Evolutionary conservation across 2,888 invertebrate species (phyloP), one percentile per base, ranked within the genome.

Genomic region (Amphimallon solstitiale): DNA sequence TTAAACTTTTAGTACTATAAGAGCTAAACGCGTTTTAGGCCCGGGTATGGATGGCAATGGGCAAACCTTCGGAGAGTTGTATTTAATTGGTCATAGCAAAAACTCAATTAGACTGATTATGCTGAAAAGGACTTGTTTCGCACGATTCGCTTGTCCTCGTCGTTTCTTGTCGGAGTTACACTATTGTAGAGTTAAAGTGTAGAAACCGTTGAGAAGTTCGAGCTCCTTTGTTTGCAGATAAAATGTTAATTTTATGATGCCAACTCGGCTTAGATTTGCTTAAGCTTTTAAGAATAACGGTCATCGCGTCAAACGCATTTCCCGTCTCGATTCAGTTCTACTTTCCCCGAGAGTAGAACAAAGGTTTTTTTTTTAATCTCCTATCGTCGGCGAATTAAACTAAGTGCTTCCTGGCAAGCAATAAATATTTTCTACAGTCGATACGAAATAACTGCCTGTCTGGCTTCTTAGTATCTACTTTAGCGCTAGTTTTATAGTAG

Each of bases 161-260:
- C 9, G 46, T 17, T 46, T 46, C 45, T 2, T 10, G 43, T 14
- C 40, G 10, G 29, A 40, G 14, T 12, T 7, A 2, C 43, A n/a
- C 10, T 29, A 6, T 10, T 12, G n/a, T 43, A 29, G 15, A 29
- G 29, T 34, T 14, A 12, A 59, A 43, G 15, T 14, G 29, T 15
- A 6, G 45, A 43, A 59, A 23, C 43, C 40, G 23, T 19, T 19
- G 43, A 14, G 43, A 56, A 23, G 29, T 56, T 40, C 48, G 29
- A 10, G 17, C 51, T 23, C 48, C 67, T 60, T 69, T 68, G 68
- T 70, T 66, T 63, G 37, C 52, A 69, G 64, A 71, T 68, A 70
- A 71, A 71, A 71, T 71, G 69, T 69, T 71, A 71, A 70, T 70
- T 70, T 67, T 65, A 65, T 61, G 67, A 66, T 51, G 51, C 66